Conservation (phyloP, 2,113 vertebrate species). For the Tachysurus vachellii region DNA sequence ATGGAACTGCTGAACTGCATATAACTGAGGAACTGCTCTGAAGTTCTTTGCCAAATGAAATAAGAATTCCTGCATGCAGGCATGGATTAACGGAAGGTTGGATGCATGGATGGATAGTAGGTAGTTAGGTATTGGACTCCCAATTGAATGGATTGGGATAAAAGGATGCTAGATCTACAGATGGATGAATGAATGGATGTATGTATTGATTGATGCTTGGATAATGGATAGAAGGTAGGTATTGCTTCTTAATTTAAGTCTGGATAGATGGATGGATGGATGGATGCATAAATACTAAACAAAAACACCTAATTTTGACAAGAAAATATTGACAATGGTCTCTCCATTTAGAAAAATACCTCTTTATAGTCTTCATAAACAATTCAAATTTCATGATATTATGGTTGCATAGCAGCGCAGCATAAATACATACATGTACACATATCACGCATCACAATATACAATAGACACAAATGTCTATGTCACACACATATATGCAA, state of each 20-base stretch:
- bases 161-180: too few relatives aligned
- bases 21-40: not conserved
- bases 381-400: not conserved
- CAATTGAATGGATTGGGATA: not conserved
- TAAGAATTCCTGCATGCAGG: not conserved
- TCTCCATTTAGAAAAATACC: not conserved
- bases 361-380: not conserved
- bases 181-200: not conserved
- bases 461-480: not conserved
- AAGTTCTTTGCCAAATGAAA: not conserved
- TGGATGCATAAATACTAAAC: not conserved
- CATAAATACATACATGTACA: not conserved
- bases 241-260: too few relatives aligned
- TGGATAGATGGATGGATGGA: not conserved
- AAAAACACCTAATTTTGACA: not conserved
- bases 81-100: not conserved
- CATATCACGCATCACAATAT: not conserved
- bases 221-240: too few relatives aligned
- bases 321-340: not conserved
- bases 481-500: not conserved
- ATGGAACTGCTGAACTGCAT: not conserved
- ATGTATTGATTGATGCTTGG: not conserved
- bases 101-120: not conserved
- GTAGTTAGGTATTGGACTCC: not conserved
- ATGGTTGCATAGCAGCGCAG: not conserved